Conservation (phyloP, 2,888 invertebrate genomes). For the Parnassius smintheus region DNA sequence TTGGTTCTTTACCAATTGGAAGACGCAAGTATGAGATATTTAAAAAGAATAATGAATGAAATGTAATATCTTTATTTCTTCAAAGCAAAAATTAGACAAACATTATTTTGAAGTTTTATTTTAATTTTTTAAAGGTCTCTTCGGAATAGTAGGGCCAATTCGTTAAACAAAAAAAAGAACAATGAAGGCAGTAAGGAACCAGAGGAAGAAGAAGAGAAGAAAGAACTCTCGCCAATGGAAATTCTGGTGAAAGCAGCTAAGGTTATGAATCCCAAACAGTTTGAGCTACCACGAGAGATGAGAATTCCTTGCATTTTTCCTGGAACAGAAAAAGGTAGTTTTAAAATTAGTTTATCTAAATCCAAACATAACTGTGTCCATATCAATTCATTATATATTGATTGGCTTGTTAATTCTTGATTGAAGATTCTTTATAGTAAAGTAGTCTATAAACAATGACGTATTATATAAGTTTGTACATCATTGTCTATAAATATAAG, state of each 20-base stretch:
- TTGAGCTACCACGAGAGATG: conserved; percentile 92
- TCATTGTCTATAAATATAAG: too few species aligned
- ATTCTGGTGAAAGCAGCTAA: conserved; percentile 90
- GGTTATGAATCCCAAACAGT: conserved; percentile 93
- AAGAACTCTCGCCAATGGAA: conserved; percentile 84
- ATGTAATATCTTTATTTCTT: too few species aligned
- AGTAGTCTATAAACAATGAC: too few species aligned
- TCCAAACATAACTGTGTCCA: too few species aligned
- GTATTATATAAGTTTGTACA: too few species aligned
- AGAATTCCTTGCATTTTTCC: conserved; percentile 89
- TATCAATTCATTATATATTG: too few species aligned
- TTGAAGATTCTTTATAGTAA: too few species aligned
- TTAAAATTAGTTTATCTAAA: neutral
- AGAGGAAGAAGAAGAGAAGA: conserved; percentile 41
- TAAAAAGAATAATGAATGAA: too few species aligned
- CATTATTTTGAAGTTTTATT: neutral
- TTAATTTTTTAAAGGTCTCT: conserved; percentile 41
- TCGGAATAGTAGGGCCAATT: conserved; percentile 56
- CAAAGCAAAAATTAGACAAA: too few species aligned
- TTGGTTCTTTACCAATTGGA: too few species aligned
- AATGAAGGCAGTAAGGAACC: conserved; percentile 47
- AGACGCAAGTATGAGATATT: too few species aligned
- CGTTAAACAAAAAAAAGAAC: conserved; percentile 54
- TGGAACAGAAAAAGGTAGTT: conserved; percentile 88
- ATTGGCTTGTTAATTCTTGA: too few species aligned